A percentile compares a stretch with the other conserved stretches of the same genome.
phyloP scores from a whole-genome alignment of 1,140 invertebrate genomes.

The Phortica variegata region DNA sequence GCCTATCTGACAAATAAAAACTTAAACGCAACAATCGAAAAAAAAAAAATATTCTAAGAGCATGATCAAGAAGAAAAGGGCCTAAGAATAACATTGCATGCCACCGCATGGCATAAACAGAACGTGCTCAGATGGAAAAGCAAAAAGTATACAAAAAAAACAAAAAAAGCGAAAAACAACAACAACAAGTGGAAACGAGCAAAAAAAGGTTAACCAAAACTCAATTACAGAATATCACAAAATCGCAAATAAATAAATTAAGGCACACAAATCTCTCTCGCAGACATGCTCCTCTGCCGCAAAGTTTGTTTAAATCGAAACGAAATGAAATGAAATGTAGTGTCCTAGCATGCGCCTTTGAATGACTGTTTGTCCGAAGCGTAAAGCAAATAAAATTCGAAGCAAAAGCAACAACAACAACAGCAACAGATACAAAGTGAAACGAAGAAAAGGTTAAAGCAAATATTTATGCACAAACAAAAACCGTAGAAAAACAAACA shows the following conservation, averaged over 20 bases:
- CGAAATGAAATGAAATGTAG: conserved; percentile 26
- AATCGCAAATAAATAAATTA: conserved; percentile 53
- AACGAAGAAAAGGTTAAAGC: conserved; percentile 40
- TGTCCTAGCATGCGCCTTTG: no score
- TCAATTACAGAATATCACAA: conserved; percentile 46
- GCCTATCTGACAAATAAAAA: no score
- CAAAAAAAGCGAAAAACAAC: neutral
- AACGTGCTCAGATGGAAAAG: no score
- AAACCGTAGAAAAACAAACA: no score
- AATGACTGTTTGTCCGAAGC: no score
- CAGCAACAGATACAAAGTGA: conserved; percentile 25
- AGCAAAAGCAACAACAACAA: conserved; percentile 47
- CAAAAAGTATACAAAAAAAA: neutral
- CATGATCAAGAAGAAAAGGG: no score
- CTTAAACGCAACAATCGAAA: no score
- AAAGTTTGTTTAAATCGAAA: conserved; percentile 49
- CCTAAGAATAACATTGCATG: no score
- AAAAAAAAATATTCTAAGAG: no score
- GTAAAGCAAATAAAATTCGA: conserved; percentile 23
- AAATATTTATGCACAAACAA: conserved; percentile 48
- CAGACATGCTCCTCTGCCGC: neutral
- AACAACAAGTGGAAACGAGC: no score
- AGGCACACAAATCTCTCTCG: conserved; percentile 35
- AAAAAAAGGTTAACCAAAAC: conserved; percentile 20
- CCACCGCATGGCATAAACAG: no score